phyloP scores from a whole-genome alignment of 1,140 invertebrate genomes.

The Gyrodactylus salaris region DNA sequence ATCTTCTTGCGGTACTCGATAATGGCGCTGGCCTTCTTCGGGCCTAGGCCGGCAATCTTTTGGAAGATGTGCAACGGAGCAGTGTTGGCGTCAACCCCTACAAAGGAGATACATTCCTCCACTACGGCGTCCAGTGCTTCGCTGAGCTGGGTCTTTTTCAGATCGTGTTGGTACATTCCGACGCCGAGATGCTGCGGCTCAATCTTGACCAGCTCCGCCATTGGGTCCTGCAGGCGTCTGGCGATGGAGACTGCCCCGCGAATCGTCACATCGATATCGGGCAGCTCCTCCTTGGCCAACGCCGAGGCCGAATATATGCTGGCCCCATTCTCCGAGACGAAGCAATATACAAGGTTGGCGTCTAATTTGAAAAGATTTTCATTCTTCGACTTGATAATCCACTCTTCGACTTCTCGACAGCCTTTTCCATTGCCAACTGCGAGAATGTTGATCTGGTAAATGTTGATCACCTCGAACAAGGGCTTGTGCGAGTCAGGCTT shows the following conservation, averaged over 20 bases:
- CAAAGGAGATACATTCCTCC: conserved; percentile 49
- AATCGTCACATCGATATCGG: conserved; percentile 36
- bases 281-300: conserved; percentile 46
- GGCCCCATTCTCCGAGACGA: conserved; percentile 51
- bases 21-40: conserved; percentile 35
- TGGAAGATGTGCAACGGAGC: conserved; percentile 40
- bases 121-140: conserved; percentile 33
- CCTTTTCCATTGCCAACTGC: conserved; percentile 55
- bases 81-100: conserved; percentile 55
- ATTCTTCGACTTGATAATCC: conserved; percentile 31
- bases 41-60: conserved; percentile 41
- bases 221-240: conserved; percentile 44
- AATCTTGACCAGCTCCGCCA: conserved; percentile 57
- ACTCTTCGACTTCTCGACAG: conserved; percentile 44
- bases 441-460: conserved; percentile 18
- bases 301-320: conserved; percentile 54
- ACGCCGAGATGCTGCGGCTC: conserved; percentile 54
- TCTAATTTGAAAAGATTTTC: conserved; percentile 19
- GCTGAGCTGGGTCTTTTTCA: conserved; percentile 37
- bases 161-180: conserved; percentile 62
- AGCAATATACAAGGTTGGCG: conserved; percentile 15
- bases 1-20: conserved; percentile 34
- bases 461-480: neutral
- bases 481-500: neutral
- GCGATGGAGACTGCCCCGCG: conserved; percentile 46